phyloP scores from a whole-genome alignment of 2,888 invertebrate genomes.

The Lepidochitona cinerea region DNA sequence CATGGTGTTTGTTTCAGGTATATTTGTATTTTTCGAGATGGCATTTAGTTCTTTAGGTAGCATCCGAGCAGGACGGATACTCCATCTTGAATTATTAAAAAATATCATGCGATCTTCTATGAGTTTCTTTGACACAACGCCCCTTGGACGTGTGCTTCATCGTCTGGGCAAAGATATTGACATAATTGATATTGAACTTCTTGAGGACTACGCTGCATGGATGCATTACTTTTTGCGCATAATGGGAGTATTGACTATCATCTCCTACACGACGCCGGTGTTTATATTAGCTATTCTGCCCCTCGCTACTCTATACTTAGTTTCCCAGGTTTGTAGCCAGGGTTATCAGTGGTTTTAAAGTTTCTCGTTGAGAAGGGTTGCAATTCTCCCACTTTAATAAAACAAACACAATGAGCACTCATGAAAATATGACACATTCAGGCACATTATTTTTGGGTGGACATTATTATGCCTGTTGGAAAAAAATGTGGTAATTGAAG shows the following conservation, averaged over 20 bases:
- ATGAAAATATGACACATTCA: too few species aligned
- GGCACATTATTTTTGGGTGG: too few species aligned
- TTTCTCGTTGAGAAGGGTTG: too few species aligned
- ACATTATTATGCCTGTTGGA: too few species aligned
- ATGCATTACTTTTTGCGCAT: conserved; percentile 25
- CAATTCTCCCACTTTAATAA: too few species aligned
- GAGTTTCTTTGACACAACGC: conserved; percentile 6
- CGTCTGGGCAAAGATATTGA: background rate
- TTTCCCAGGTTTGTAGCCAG: conserved; percentile 56
- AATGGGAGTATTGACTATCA: conserved; percentile 40
- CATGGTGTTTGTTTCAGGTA: conserved; percentile 29
- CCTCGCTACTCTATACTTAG: conserved; percentile 44
- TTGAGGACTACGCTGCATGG: conserved; percentile 25
- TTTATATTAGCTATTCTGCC: conserved; percentile 48
- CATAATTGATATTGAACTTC: conserved; percentile 13
- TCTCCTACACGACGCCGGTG: conserved; percentile 48
- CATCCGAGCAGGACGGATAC: background rate
- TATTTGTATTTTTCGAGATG: conserved; percentile 20
- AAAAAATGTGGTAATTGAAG: too few species aligned
- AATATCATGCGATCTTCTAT: conserved; percentile 1
- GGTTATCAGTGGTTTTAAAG: too few species aligned
- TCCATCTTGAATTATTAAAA: background rate
- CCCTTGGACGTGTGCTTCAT: background rate
- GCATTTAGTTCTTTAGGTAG: conserved; percentile 43
- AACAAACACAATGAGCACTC: too few species aligned